Evolutionary conservation across 2,888 invertebrate species (phyloP), one percentile per base, ranked within the genome.

Genomic region (Zele albiditarsus): DNA sequence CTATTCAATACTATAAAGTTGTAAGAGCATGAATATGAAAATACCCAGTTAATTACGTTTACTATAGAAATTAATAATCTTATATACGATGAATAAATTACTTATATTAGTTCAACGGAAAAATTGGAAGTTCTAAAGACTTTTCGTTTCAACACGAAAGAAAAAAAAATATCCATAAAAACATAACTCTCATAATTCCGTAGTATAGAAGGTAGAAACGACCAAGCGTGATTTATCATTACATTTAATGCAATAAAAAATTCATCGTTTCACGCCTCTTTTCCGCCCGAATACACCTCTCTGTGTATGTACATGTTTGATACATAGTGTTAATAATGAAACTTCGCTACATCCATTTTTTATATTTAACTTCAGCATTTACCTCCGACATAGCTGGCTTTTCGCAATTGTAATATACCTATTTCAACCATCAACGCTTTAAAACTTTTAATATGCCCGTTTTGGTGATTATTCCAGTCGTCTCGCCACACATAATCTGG

Each of bases 291-390:
- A 38, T 33, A 46, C 70, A 33, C 27, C 70, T 38, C 27, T n/a
- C 67, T 65, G 5, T 46, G 12, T n/a, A 16, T n/a, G n/a, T n/a
- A 58, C 70, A 77, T 81, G 74, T 80, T 82, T 83, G 84, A 83
- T 83, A 81, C 83, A 84, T 84, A 82, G 84, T 83, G 84, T 84
- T 84, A 84, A 84, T 84, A 84, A 84, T 80, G 79, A 80, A 78
- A 73, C 73, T 76, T 79, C 77, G 80, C 71, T 46, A 46, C 46
- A 46, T 46, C 60, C 31, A 67, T 46, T 69, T 23, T 33, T 67
- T 42, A 58, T 58, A 53, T 65, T 66, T 38, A 57, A 57, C 25
- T 60, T 65, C 27, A 25, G 63, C 71, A 31, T 70, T 62, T 31
- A 60, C 49, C 62, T 33, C 65, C 63, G 28, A 71, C 53, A 63